A percentile compares a stretch with the other conserved stretches of the same genome.
These are phyloP conservation scores for Euphydryas editha DNA, from an alignment of 2,888 invertebrate species.

Conservation along the genomic window DNA sequence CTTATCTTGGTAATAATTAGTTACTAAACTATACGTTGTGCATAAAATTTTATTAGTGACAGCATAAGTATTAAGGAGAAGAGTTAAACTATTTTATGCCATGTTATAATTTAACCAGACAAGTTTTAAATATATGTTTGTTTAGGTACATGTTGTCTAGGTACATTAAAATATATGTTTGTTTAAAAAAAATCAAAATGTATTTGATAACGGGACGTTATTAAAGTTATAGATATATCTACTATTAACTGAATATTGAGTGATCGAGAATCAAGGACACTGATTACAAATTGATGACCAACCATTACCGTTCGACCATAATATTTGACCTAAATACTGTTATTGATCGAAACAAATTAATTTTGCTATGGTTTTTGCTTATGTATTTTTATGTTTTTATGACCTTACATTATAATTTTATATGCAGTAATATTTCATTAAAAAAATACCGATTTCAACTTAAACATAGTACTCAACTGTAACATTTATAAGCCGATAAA, in stretches of 20 bases:
- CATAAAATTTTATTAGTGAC: too few relatives aligned
- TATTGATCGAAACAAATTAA: constrained; percentile 52
- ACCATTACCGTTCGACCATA: constrained; percentile 54
- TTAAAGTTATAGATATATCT: not conserved
- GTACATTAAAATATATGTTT: too few relatives aligned
- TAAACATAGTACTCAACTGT: too few relatives aligned
- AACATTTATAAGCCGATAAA: too few relatives aligned
- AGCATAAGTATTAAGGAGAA: too few relatives aligned
- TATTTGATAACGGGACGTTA: constrained; percentile 39
- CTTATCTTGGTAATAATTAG: too few relatives aligned
- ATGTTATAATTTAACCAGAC: too few relatives aligned
- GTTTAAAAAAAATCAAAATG: not conserved
- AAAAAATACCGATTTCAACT: too few relatives aligned
- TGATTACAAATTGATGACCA: constrained; percentile 78
- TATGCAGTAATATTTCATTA: not conserved
- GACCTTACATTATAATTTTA: not conserved
- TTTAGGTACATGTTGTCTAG: too few relatives aligned
- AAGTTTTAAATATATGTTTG: too few relatives aligned
- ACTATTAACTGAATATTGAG: constrained; percentile 4
- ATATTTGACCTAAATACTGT: constrained; percentile 64
- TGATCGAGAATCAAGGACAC: constrained; percentile 44
- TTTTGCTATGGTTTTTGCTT: constrained; percentile 37
- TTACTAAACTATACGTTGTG: too few relatives aligned
- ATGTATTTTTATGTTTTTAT: constrained; percentile 17
- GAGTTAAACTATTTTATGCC: too few relatives aligned